A percentile compares a stretch with the other conserved stretches of the same genome.
Evolutionary conservation across 2,888 invertebrate species (phyloP).

Genomic region (Invenusta paracnida): DNA sequence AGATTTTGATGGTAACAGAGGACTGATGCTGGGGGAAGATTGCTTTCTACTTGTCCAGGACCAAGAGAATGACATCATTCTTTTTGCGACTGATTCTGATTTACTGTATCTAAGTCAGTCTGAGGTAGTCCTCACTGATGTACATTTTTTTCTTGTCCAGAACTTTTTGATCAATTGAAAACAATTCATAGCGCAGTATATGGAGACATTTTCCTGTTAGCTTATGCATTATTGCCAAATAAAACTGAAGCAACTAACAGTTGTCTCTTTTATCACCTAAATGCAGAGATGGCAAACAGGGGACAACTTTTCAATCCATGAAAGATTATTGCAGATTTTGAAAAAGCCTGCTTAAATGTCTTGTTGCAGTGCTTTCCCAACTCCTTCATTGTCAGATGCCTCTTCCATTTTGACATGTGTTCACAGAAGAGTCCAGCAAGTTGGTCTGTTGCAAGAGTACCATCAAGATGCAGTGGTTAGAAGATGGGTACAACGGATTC

Average conservation of each 20-base stretch:
- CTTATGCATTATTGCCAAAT: slow-evolving; percentile 26
- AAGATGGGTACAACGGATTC: slow-evolving; percentile 19
- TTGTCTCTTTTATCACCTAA: slow-evolving; percentile 12
- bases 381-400: not conserved
- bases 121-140: not conserved
- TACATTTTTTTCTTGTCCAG: not conserved
- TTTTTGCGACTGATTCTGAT: not conserved
- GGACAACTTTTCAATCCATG: not conserved
- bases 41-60: not conserved
- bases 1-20: slow-evolving; percentile 26
- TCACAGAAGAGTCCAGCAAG: slow-evolving; percentile 17
- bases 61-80: not conserved
- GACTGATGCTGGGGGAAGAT: slow-evolving; percentile 8
- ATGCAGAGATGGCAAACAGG: slow-evolving; percentile 4
- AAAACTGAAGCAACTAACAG: not conserved
- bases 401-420: slow-evolving; percentile 7
- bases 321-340: slow-evolving; percentile 19
- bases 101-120: slow-evolving; percentile 1
- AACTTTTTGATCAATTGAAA: not conserved
- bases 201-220: slow-evolving; percentile 1
- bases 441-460: not conserved
- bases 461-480: not conserved
- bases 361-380: slow-evolving; percentile 1
- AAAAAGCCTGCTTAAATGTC: not conserved
- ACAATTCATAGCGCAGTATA: slow-evolving; percentile 4